Base-by-base conservation (phyloP, 2,888 invertebrate genomes). In the Lapara coniferarum region DNA sequence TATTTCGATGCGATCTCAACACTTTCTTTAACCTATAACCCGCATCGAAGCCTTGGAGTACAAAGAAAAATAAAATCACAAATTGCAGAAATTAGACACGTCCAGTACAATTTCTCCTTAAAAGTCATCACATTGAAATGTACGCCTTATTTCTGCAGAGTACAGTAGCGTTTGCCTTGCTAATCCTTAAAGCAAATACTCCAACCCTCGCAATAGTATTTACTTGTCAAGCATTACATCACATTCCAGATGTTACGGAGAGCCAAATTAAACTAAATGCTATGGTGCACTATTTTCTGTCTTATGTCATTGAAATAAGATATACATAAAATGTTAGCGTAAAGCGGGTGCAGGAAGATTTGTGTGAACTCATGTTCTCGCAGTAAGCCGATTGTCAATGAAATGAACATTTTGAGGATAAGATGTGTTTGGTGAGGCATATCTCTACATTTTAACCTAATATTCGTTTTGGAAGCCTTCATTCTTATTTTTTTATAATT, bases 161-260 rank as follows among this genome's bases (percentile, higher is more conserved):
- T 49, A 63, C 19, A 49, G 46, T 10, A 12, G 19, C 19, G 25
- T 63, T 63, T 63, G 3, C 49, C 16, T 19, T 19, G 19, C 25
- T 52, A 59, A 25, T 66, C 16, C 8, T 46, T 16, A 67, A 69
- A 30, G 52, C 72, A 73, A 76, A 79, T 69, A 74, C 69, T 66
- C 10, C 68, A 72, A 78, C 74, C 57, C 73, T 71, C 74, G 70
- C 70, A 74, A 75, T 37, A 75, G 84, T 77, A 86, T 82, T 84
- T 86, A 85, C 89, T 89, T 86, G 86, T 83, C 83, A 84, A 86
- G 83, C 83, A 88, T 89, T 87, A 90, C 88, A 85, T 81, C 85
- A 81, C 82, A 86, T 80, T 83, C 83, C 85, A 86, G 82, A 87
- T 88, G 86, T 84, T 83, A 79, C 76, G 67, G 71, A 70, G 49